Percentiles rank a stretch among this genome's conserved stretches.
These are phyloP conservation scores for Lasioglossum malachurum DNA, from an alignment of 2,888 invertebrate species.

Conservation along the genomic window DNA sequence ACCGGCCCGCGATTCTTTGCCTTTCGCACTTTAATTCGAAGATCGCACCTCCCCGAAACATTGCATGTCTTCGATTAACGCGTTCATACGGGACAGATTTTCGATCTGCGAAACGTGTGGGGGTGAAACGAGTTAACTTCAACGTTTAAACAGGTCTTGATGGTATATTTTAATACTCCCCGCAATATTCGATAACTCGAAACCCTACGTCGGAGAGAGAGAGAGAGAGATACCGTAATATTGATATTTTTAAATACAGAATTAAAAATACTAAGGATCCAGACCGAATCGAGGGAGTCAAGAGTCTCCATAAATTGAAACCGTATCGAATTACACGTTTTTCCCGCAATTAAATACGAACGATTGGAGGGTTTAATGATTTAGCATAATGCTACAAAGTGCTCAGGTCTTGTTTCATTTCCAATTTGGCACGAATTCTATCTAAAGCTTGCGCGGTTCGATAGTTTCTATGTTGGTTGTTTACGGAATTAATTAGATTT, in stretches of 20 bases:
- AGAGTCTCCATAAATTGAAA: not conserved
- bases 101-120: not conserved
- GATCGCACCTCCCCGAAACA: not conserved
- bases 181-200: not conserved
- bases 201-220: not conserved
- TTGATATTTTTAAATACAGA: not conserved
- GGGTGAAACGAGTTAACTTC: not conserved
- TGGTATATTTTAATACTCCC: not conserved
- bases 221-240: not conserved
- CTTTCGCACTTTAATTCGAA: not conserved
- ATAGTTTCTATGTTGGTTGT: not conserved
- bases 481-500: not conserved
- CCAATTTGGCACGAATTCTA: not conserved
- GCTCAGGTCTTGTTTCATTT: not conserved
- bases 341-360: not conserved
- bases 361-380: not conserved
- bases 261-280: not conserved
- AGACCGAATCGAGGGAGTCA: not conserved
- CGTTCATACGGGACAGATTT: too few relatives aligned
- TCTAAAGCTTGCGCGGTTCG: too few relatives aligned
- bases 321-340: not conserved
- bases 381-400: not conserved
- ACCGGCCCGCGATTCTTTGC: conserved; percentile 3
- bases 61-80: too few relatives aligned
- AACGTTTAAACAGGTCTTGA: not conserved